These are phyloP conservation scores for Tipula unca DNA, from an alignment of 2,888 invertebrate genomes.

Conservation along the genomic window DNA sequence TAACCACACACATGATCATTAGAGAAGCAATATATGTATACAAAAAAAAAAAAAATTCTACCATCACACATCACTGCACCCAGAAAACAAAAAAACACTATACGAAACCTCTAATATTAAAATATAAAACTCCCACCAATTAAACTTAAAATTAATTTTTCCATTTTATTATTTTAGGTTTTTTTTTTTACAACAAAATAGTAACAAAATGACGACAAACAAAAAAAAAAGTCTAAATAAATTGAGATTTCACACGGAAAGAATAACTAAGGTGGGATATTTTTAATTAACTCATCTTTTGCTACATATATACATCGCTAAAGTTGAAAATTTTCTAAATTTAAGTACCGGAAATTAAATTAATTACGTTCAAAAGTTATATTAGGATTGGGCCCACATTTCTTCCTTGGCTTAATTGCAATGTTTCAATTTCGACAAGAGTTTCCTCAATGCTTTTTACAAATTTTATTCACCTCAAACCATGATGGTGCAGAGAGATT, in stretches of 20 bases:
- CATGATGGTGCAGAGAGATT: no score
- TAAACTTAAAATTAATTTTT: background rate
- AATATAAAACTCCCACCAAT: background rate
- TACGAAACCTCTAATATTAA: background rate
- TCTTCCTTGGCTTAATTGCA: background rate
- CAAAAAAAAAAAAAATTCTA: background rate
- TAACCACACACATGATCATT: slow-evolving; percentile 4
- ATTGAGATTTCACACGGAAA: slow-evolving; percentile 14
- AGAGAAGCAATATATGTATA: background rate
- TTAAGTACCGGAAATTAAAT: slow-evolving; percentile 14
- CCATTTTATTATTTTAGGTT: background rate
- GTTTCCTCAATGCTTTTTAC: no score
- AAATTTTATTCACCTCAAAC: no score
- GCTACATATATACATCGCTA: background rate
- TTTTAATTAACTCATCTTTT: slow-evolving; percentile 14
- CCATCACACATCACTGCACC: slow-evolving; percentile 14
- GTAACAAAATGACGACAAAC: slow-evolving; percentile 9
- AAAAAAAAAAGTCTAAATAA: background rate
- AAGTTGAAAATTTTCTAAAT: background rate
- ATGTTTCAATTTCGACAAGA: no score
- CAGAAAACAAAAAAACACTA: background rate
- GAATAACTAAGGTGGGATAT: slow-evolving; percentile 8
- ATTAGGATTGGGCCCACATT: background rate
- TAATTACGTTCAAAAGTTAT: background rate
- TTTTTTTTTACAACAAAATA: background rate